phyloP scores from a whole-genome alignment of 2,113 vertebrate species.

The Mustela lutreola region DNA sequence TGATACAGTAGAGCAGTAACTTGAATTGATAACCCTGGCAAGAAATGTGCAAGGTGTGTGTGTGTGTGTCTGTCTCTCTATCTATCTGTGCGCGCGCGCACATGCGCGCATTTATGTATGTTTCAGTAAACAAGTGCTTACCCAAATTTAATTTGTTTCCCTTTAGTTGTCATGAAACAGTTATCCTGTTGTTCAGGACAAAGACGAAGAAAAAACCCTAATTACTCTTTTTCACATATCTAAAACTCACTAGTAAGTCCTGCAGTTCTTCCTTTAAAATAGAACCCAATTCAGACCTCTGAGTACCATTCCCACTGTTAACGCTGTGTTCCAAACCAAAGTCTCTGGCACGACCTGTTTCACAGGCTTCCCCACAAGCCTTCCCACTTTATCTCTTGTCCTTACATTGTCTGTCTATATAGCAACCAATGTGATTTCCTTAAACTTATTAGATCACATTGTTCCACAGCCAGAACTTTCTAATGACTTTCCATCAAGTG shows the following conservation, averaged over 20 bases:
- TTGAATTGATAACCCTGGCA: constrained; percentile 12
- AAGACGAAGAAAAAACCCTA: not conserved
- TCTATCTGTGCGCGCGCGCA: not conserved
- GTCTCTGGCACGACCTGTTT: not conserved
- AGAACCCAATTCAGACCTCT: not conserved
- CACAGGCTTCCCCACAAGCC: not conserved
- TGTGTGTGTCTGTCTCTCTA: not conserved
- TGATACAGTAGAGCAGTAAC: not conserved
- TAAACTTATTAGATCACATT: not conserved
- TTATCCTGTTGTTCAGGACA: constrained; percentile 5
- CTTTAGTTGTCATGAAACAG: not conserved
- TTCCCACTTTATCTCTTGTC: not conserved
- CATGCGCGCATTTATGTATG: not conserved
- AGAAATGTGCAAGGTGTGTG: not conserved
- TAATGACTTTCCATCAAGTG: not conserved
- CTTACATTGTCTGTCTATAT: not conserved
- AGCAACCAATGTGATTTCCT: not conserved
- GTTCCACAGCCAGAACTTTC: not conserved
- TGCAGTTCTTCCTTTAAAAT: not conserved
- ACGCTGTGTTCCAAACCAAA: not conserved
- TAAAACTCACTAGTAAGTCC: not conserved
- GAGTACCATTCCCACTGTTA: not conserved
- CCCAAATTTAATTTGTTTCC: not conserved
- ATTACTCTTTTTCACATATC: not conserved
- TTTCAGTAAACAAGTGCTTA: constrained; percentile 44